phyloP scores from a whole-genome alignment of 2,113 vertebrate genomes.

The Gopherus flavomarginatus region DNA sequence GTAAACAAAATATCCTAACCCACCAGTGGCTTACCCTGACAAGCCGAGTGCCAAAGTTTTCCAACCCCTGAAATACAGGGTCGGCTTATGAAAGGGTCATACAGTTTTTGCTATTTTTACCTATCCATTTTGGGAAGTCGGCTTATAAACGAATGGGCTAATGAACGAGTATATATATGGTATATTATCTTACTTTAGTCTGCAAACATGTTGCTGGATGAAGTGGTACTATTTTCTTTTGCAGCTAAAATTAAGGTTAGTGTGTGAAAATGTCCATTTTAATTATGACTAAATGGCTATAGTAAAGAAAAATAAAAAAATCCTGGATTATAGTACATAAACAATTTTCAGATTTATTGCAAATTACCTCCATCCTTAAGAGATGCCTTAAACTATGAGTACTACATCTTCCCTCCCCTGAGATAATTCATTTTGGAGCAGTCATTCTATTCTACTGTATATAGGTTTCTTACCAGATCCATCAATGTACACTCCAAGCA shows the following conservation, averaged over 20 bases:
- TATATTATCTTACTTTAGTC: background rate
- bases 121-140: too few relatives aligned
- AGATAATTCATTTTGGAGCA: background rate
- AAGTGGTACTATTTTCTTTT: background rate
- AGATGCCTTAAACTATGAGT: background rate
- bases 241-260: background rate
- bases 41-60: too few relatives aligned
- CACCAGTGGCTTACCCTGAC: too few relatives aligned
- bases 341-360: background rate
- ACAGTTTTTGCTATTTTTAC: too few relatives aligned
- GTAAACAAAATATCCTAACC: too few relatives aligned
- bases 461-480: background rate
- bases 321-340: background rate
- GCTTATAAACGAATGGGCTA: too few relatives aligned
- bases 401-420: background rate
- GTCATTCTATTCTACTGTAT: background rate
- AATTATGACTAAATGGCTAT: background rate
- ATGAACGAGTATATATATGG: too few relatives aligned
- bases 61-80: too few relatives aligned
- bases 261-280: background rate
- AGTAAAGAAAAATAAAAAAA: background rate
- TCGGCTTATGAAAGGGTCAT: too few relatives aligned
- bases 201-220: background rate
- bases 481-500: background rate
- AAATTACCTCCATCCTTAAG: background rate